These are phyloP conservation scores for Protosalanx chinensis DNA, from an alignment of 2,797 vertebrate species.

Conservation along the genomic window DNA sequence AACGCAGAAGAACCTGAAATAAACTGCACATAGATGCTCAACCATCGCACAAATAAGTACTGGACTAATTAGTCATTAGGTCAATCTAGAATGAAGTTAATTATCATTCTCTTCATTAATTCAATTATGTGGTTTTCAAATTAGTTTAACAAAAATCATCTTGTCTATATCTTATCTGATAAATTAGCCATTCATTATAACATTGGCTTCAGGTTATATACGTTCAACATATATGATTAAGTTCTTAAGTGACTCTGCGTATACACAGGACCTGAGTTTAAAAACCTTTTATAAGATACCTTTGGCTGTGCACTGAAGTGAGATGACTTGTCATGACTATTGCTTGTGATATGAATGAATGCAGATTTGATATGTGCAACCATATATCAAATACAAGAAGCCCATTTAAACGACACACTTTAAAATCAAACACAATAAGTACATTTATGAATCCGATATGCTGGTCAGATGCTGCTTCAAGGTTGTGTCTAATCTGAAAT, in stretches of 20 bases:
- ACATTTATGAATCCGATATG: background rate
- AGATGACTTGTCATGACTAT: background rate
- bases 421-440: background rate
- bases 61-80: background rate
- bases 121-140: background rate
- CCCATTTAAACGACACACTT: background rate
- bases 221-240: background rate
- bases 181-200: background rate
- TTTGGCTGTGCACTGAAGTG: background rate
- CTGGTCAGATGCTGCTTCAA: slow-evolving; percentile 2
- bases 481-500: background rate
- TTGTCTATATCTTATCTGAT: too few relatives aligned
- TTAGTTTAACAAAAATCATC: background rate
- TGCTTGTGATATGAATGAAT: background rate
- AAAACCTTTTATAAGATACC: background rate
- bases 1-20: background rate
- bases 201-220: background rate
- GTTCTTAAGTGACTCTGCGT: background rate
- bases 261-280: background rate
- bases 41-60: background rate
- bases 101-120: background rate
- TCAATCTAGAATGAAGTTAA: background rate
- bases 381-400: background rate
- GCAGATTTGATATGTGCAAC: background rate
- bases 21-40: background rate